A percentile compares a stretch with the other conserved stretches of the same genome.
These are phyloP conservation scores for Stegodyphus dumicola DNA, from an alignment of 1,140 invertebrate genomes.

Conservation along the genomic window DNA sequence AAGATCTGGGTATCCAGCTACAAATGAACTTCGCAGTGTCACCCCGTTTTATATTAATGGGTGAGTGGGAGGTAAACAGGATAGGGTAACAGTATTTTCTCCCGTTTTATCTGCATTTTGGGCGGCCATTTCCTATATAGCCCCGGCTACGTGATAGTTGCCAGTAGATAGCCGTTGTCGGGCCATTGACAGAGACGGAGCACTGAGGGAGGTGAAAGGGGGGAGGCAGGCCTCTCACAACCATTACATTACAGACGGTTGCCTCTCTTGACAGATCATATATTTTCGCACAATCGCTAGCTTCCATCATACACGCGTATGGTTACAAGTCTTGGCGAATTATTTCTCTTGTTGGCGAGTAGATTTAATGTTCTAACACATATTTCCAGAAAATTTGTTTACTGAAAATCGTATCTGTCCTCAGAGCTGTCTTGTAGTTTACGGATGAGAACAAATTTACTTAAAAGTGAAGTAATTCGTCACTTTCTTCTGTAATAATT, in stretches of 20 bases:
- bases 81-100: conserved; percentile 12
- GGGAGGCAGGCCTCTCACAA: conserved; percentile 40
- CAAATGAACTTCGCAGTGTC: not conserved
- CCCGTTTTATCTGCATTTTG: conserved; percentile 35
- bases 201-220: not conserved
- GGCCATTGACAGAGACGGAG: conserved; percentile 58
- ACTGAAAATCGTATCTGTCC: too few species aligned
- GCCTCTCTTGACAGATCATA: conserved; percentile 61
- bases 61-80: not conserved
- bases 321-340: not conserved
- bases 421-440: too few species aligned
- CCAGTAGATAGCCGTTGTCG: conserved; percentile 31
- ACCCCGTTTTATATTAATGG: not conserved
- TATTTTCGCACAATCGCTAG: conserved; percentile 60
- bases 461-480: too few species aligned
- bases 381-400: not conserved
- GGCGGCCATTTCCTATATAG: not conserved
- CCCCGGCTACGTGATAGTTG: conserved; percentile 43
- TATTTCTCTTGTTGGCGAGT: too few species aligned
- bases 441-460: too few species aligned
- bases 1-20: not conserved
- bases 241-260: conserved; percentile 61
- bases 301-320: conserved; percentile 53
- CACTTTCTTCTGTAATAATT: too few species aligned
- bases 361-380: too few species aligned